Percentiles rank a stretch among this genome's conserved stretches.
These are phyloP conservation scores for Crotophaga sulcirostris DNA, from an alignment of 2,113 vertebrate species.

Conservation along the genomic window DNA sequence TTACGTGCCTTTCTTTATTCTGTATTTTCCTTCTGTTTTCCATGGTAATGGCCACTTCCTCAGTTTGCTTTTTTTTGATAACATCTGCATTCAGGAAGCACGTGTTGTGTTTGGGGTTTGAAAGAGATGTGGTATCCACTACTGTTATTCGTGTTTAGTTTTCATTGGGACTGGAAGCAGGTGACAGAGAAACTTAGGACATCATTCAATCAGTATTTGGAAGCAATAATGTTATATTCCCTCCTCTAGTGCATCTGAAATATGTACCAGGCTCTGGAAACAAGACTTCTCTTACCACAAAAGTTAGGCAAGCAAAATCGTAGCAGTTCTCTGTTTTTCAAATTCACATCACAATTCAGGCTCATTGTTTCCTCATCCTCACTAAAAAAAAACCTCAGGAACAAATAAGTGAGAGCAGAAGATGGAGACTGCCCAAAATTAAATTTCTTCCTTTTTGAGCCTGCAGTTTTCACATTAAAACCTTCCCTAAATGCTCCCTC, in stretches of 20 bases:
- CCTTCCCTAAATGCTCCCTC: background rate
- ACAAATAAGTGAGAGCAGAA: background rate
- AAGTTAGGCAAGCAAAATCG: background rate
- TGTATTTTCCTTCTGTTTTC: background rate
- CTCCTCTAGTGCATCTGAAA: background rate
- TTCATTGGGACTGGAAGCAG: background rate
- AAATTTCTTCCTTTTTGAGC: background rate
- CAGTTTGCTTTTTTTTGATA: background rate
- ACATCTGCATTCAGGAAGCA: background rate
- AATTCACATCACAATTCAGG: background rate
- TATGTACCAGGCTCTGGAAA: background rate
- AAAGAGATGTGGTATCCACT: background rate
- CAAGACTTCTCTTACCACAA: background rate
- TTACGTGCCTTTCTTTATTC: background rate
- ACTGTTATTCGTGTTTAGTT: background rate
- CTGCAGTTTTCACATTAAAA: background rate
- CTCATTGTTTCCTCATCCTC: background rate
- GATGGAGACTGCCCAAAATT: background rate
- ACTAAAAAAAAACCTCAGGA: background rate
- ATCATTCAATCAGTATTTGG: background rate
- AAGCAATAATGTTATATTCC: background rate
- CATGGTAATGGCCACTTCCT: background rate
- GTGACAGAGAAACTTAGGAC: background rate
- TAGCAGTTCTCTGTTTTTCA: background rate
- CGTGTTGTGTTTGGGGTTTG: background rate